A percentile compares a stretch with the other conserved stretches of the same genome.
phyloP scores from a whole-genome alignment of 2,888 invertebrate species.

The Trisateles emortualis region DNA sequence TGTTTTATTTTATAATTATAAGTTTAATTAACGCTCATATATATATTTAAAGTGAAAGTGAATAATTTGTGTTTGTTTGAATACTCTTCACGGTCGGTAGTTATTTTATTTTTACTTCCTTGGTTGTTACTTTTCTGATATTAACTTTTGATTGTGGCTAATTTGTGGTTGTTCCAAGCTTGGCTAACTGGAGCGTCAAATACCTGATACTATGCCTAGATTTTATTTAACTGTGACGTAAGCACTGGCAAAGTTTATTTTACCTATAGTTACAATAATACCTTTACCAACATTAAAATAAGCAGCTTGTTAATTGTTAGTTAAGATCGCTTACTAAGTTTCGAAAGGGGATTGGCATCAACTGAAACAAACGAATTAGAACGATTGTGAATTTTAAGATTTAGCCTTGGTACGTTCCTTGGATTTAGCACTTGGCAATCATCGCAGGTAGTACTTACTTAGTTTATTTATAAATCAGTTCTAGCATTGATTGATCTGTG shows the following conservation, averaged over 20 bases:
- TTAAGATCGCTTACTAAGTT: too few relatives aligned
- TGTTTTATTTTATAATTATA: constrained; percentile 32
- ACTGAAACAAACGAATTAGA: too few relatives aligned
- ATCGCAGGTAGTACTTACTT: too few relatives aligned
- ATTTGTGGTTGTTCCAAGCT: constrained; percentile 18
- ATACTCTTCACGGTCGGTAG: constrained; percentile 35
- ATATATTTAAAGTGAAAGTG: constrained; percentile 45
- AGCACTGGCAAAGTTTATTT: not conserved
- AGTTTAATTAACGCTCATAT: constrained; percentile 37
- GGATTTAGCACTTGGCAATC: too few relatives aligned
- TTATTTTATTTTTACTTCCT: constrained; percentile 42
- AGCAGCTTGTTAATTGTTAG: too few relatives aligned
- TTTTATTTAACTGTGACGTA: constrained; percentile 5
- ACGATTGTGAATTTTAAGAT: too few relatives aligned
- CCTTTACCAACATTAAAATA: too few relatives aligned
- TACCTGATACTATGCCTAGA: constrained; percentile 5
- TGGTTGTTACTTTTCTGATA: constrained; percentile 20
- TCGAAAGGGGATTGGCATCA: too few relatives aligned
- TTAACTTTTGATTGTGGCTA: constrained; percentile 21
- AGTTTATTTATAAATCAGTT: constrained; percentile 2
- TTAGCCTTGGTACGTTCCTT: too few relatives aligned
- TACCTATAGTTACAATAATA: not conserved
- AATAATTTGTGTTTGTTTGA: constrained; percentile 39
- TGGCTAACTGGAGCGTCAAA: constrained; percentile 22
- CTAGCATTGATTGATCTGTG: not conserved